Evolutionary conservation across 2,888 invertebrate species (phyloP), one percentile per base, ranked within the genome.

Genomic region (Gryllus longicercus): DNA sequence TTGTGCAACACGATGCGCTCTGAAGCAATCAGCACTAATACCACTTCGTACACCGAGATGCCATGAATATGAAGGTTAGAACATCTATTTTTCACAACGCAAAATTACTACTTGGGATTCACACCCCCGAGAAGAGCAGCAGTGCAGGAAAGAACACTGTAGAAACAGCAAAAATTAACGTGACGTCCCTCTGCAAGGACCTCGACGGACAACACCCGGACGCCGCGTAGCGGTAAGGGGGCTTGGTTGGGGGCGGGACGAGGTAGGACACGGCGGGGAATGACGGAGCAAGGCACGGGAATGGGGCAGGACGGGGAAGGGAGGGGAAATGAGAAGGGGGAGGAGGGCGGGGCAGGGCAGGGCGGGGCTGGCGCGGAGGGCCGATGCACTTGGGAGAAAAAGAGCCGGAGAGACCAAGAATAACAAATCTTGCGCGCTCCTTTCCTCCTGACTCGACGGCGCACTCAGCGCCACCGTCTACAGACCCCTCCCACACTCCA

Each of bases 351-450:
- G n/a, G n/a, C n/a, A n/a, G 25, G 38, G 38, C 38, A 38, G 38
- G 8, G 38, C 38, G 38, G 38, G 38, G 38, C 8, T 38, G 38
- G 38, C 38, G 38, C 38, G 38, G 38, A 76, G n/a, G 38, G 76
- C 38, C 49, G 76, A 76, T 21, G 50, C 49, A 50, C 49, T 49
- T 49, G 50, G 50, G 50, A 50, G 49, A 76, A 76, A 76, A 76
- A 76, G 76, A 78, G 51, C 78, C 51, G 38, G 51, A 51, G 50
- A 78, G 78, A 50, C 50, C 51, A 78, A 49, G 50, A 78, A 78
- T 50, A 78, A 78, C 50, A 23, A 25, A 78, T 51, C 78, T 78
- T 76, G 49, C 50, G 76, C 50, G 76, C 38, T 38, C 38, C 38
- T 38, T 38, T n/a, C 63, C 63, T 63, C 63, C n/a, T n/a, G 16